Evolutionary conservation across 2,888 invertebrate genomes (phyloP).

Genomic region (Drosophila anomalipes): DNA sequence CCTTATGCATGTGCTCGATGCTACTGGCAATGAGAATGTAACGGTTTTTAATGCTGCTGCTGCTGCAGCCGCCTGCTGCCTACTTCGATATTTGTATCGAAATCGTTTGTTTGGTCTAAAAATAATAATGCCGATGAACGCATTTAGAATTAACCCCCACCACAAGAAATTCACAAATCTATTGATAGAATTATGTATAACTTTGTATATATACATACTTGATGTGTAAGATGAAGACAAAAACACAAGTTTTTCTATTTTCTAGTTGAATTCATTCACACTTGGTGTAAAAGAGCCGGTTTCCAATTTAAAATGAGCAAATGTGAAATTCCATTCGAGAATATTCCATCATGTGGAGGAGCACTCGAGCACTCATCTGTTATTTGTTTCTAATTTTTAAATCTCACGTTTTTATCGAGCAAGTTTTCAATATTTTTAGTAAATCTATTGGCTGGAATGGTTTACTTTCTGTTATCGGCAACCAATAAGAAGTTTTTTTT

Average conservation of each 20-base stretch:
- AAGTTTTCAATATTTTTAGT: not conserved
- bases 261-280: constrained; percentile 63
- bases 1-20: constrained; percentile 18
- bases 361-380: not conserved
- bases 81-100: constrained; percentile 60
- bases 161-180: constrained; percentile 26
- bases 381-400: constrained; percentile 6
- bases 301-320: constrained; percentile 33
- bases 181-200: constrained; percentile 25
- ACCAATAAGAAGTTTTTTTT: not conserved
- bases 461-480: constrained; percentile 25
- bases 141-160: constrained; percentile 68
- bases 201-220: constrained; percentile 21
- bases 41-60: constrained; percentile 43
- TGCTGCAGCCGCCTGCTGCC: constrained; percentile 36
- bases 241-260: constrained; percentile 24
- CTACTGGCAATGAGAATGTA: constrained; percentile 57
- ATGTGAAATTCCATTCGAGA: constrained; percentile 65
- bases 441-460: not conserved
- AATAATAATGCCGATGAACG: constrained; percentile 73
- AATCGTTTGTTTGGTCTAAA: constrained; percentile 79
- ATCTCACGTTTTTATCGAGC: not conserved
- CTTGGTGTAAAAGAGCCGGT: constrained; percentile 53
- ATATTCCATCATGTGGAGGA: constrained; percentile 28
- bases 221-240: constrained; percentile 10